A percentile compares a stretch with the other conserved stretches of the same genome.
Conservation (phyloP, 2,113 vertebrate species). For the Chionodraco myersi region DNA sequence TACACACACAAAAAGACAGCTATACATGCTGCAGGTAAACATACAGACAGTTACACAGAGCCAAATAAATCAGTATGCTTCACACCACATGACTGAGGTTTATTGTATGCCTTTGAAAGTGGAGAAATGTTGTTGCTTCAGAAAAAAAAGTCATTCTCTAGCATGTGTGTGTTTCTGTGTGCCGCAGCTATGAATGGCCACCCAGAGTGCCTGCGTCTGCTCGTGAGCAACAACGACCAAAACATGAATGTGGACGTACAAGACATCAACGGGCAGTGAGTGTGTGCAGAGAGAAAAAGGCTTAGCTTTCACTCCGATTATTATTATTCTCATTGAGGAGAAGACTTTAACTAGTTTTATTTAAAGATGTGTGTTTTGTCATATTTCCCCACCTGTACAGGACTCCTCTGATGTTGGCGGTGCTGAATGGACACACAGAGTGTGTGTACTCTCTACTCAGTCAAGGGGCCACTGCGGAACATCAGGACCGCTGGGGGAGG, state of each 20-base stretch:
- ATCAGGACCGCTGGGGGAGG: conserved; percentile 95
- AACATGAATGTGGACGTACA: conserved; percentile 92
- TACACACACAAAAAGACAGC: conserved; percentile 93
- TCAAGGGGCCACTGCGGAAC: conserved; percentile 94
- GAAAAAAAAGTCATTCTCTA: not conserved
- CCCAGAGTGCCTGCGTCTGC: conserved; percentile 93
- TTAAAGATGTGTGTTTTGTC: not conserved
- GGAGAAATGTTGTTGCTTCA: not conserved
- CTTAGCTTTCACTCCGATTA: not conserved
- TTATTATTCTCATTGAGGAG: not conserved
- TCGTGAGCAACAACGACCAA: conserved; percentile 92
- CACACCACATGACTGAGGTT: not conserved
- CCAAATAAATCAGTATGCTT: not conserved
- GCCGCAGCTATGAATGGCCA: conserved; percentile 93
- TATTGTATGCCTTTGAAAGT: not conserved
- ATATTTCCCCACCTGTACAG: conserved; percentile 72
- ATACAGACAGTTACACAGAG: not conserved
- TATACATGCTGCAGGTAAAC: conserved; percentile 93
- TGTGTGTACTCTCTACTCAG: conserved; percentile 95
- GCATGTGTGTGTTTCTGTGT: conserved; percentile 36
- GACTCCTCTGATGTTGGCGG: conserved; percentile 97
- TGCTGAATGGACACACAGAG: conserved; percentile 95
- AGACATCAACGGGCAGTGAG: conserved; percentile 96
- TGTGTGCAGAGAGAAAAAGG: conserved; percentile 31
- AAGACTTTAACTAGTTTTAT: not conserved